Evolutionary conservation across 2,113 vertebrate species (phyloP).

Genomic region (Junco hyemalis): DNA sequence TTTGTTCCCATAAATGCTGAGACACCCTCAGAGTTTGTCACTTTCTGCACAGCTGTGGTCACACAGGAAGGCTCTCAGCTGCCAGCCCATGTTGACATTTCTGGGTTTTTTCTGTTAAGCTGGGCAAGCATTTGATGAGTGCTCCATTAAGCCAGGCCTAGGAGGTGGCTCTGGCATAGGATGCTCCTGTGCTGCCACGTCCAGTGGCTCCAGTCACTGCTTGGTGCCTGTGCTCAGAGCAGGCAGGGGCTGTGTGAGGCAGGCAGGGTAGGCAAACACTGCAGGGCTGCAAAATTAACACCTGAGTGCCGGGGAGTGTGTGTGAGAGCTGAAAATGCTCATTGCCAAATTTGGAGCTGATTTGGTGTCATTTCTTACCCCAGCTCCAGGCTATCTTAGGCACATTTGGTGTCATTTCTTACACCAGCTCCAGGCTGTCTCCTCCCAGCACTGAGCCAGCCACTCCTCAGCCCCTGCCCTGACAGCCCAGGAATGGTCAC

Average conservation of each 20-base stretch:
- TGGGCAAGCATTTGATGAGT: neutral
- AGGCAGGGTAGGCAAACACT: neutral
- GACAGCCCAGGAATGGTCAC: neutral
- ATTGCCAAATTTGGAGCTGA: neutral
- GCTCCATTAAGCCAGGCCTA: neutral
- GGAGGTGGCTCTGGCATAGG: neutral
- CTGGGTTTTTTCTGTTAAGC: neutral
- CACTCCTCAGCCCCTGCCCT: fast-evolving
- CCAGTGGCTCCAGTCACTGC: neutral
- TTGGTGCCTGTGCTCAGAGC: neutral
- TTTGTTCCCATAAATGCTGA: conserved; percentile 13
- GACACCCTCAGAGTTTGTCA: neutral
- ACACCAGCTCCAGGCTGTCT: neutral
- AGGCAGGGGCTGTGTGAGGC: neutral
- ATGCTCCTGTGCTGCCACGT: conserved; percentile 2
- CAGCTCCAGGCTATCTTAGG: neutral
- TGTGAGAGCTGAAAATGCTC: neutral
- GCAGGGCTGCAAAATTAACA: neutral
- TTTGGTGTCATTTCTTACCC: neutral
- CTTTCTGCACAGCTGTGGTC: neutral
- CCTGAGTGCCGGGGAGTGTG: neutral
- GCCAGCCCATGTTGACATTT: neutral
- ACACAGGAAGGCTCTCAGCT: neutral
- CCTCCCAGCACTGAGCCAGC: neutral
- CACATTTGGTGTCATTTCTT: neutral